Conservation (phyloP, 2,888 invertebrate species). For the Cryptocheilus praepositus region DNA sequence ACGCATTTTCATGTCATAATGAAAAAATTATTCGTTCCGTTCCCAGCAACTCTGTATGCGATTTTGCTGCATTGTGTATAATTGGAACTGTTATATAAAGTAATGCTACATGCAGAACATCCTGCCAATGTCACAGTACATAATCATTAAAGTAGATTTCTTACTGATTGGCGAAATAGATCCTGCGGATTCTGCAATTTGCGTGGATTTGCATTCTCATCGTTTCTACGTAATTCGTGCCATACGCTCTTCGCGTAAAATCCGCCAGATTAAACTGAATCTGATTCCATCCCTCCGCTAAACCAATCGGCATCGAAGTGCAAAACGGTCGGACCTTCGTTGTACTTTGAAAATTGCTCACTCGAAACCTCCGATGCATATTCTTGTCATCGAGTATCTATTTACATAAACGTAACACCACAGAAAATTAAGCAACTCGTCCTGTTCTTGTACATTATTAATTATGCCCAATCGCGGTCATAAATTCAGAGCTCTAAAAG, state of each 20-base stretch:
- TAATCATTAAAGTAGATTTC: not conserved
- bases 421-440: too few species aligned
- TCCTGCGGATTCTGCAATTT: constrained; percentile 93
- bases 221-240: constrained; percentile 97
- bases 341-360: constrained; percentile 96
- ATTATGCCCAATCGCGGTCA: too few species aligned
- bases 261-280: constrained; percentile 97
- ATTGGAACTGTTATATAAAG: too few species aligned
- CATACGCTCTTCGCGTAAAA: constrained; percentile 94
- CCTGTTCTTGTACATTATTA: too few species aligned
- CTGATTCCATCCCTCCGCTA: constrained; percentile 96
- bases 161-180: constrained; percentile 85
- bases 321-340: constrained; percentile 97
- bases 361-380: constrained; percentile 88
- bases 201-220: constrained; percentile 95
- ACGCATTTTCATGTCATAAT: too few species aligned
- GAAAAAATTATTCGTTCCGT: too few species aligned
- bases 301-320: constrained; percentile 96
- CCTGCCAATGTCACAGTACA: too few species aligned
- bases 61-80: too few species aligned
- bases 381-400: constrained; percentile 97
- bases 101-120: too few species aligned
- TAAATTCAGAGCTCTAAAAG: too few species aligned
- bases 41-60: too few species aligned
- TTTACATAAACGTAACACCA: not conserved